Evolutionary conservation across 1,140 invertebrate species (phyloP), one percentile per base, ranked within the genome.

Genomic region (Panulirus ornatus): DNA sequence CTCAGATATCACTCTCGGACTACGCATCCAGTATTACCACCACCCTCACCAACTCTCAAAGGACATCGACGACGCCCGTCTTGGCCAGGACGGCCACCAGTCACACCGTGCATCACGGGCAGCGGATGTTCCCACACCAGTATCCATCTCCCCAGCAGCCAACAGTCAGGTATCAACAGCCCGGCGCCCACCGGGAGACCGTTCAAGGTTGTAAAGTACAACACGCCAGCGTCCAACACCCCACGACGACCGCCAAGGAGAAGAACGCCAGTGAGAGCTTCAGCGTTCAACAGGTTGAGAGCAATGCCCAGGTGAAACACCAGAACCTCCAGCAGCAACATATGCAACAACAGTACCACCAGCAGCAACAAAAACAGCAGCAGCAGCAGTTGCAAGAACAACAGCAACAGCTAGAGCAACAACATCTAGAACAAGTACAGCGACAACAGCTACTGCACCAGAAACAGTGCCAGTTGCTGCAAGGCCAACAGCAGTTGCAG

Each of bases 391-490:
- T 90, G 70, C 91, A 93, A 54, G 90, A 92, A n/a, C 92, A 92
- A 22, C 71, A 54, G 94, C 92, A 90, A 38, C 92, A 93, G 76
- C 92, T 92, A 22, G 91, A 92, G n/a, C 84, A 91, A 27, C 73
- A 79, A 44, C 75, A 91, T 36, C 84, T 81, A 34, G 78, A 73
- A 8, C 58, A 83, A 22, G 47, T 83, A 42, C 47, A 84, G 27
- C 75, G 66, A 42, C 76, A 71, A n/a, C 84, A 76, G 66, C 63
- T 38, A 44, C 86, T 84, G 38, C 70, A 75, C 40, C 82, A 89
- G n/a, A 34, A 81, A 75, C 85, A 89, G 38, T 84, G 51, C 8
- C 86, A 87, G 36, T 81, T 84, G 40, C 85, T 78, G 38, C 82
- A 84, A 76, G 63, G 79, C 40, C 85, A 83, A 78, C 87, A 84